Percentiles rank a stretch among this genome's conserved stretches.
These are phyloP conservation scores for Odocoileus virginianus DNA, from an alignment of 2,113 vertebrate species.

Conservation along the genomic window DNA sequence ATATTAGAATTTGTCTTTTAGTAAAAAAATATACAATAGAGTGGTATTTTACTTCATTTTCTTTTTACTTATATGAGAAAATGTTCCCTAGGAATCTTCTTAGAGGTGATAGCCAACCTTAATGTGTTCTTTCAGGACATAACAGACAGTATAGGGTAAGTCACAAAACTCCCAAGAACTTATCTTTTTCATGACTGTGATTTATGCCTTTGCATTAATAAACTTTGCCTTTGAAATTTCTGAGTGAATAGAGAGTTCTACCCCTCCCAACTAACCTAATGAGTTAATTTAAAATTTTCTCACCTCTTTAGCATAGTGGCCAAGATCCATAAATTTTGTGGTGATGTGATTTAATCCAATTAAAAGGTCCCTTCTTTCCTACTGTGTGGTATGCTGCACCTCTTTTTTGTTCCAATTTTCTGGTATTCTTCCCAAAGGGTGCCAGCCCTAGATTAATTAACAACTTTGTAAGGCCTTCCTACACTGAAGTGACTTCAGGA, in stretches of 20 bases:
- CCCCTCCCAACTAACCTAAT: slow-evolving; percentile 26
- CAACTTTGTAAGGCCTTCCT: slow-evolving; percentile 58
- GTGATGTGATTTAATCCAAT: slow-evolving; percentile 64
- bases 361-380: slow-evolving; percentile 60
- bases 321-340: slow-evolving; percentile 66
- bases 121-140: background rate
- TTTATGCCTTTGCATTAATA: slow-evolving; percentile 18
- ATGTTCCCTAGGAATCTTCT: background rate
- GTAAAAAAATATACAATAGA: background rate
- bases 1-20: slow-evolving; percentile 6
- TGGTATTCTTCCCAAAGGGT: slow-evolving; percentile 51
- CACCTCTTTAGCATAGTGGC: slow-evolving; percentile 60
- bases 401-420: slow-evolving; percentile 65
- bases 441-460: slow-evolving; percentile 64
- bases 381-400: slow-evolving; percentile 58
- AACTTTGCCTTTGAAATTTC: slow-evolving; percentile 20
- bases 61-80: background rate
- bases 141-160: background rate
- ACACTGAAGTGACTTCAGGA: slow-evolving; percentile 48
- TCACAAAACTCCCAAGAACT: background rate
- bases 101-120: background rate
- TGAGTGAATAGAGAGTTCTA: slow-evolving; percentile 43
- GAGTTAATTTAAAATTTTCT: slow-evolving; percentile 66
- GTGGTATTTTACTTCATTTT: background rate
- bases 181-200: slow-evolving; percentile 1